These are phyloP conservation scores for Chionis minor DNA, from an alignment of 2,113 vertebrate genomes.

Conservation along the genomic window DNA sequence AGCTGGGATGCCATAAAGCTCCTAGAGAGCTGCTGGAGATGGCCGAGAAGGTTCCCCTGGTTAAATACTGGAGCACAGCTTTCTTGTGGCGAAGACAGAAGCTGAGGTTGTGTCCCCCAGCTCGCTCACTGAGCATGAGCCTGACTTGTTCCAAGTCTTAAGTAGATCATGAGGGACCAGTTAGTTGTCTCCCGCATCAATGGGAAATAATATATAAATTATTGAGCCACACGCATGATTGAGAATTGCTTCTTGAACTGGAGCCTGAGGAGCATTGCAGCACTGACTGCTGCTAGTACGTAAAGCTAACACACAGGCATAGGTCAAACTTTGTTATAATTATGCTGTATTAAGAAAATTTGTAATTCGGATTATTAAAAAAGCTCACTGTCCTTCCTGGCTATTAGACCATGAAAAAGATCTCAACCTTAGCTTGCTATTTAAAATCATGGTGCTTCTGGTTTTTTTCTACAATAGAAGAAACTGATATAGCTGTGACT, in stretches of 20 bases:
- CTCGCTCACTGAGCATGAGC: background rate
- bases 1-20: background rate
- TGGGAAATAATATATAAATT: background rate
- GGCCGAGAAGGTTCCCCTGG: background rate
- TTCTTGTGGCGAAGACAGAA: background rate
- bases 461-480: conserved; percentile 55
- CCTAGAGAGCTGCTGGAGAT: background rate
- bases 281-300: background rate
- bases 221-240: background rate
- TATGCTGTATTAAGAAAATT: conserved; percentile 5
- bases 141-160: background rate
- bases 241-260: background rate
- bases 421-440: conserved; percentile 27
- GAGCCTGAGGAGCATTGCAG: background rate
- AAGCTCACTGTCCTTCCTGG: conserved; percentile 37
- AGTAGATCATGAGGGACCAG: background rate
- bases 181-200: background rate
- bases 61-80: background rate
- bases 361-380: conserved; percentile 22
- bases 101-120: background rate
- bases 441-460: conserved; percentile 42
- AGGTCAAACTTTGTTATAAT: background rate
- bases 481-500: conserved; percentile 41
- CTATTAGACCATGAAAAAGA: conserved; percentile 16
- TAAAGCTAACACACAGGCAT: background rate